Evolutionary conservation across 30 jellyfish, hydroid and myxozoan genomes (phyloP).

Genomic region (Sanderia malayensis): DNA sequence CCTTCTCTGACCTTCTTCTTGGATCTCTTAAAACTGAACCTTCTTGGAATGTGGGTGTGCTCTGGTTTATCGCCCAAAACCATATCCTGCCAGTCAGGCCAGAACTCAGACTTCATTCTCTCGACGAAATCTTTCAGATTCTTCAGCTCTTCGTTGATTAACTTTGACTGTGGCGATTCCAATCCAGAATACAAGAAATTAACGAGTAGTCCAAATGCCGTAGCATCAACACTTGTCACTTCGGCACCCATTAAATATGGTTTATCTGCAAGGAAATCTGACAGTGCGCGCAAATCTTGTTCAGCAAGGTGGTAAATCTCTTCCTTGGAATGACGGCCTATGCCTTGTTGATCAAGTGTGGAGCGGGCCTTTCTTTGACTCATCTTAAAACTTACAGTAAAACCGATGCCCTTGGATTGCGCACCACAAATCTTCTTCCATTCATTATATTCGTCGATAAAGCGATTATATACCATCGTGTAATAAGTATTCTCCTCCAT

Average conservation of each 20-base stretch:
- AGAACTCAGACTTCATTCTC: slow-evolving; percentile 74
- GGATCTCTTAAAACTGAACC: slow-evolving; percentile 71
- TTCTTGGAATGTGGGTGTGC: slow-evolving; percentile 61
- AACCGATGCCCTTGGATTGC: slow-evolving; percentile 72
- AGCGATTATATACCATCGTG: slow-evolving; percentile 62
- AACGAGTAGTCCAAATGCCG: slow-evolving; percentile 81
- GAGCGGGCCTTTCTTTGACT: slow-evolving; percentile 75
- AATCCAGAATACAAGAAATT: slow-evolving; percentile 60
- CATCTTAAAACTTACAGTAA: slow-evolving; percentile 73
- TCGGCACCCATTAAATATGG: slow-evolving; percentile 78
- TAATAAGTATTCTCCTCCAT: slow-evolving; percentile 75
- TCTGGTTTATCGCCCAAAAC: slow-evolving; percentile 89
- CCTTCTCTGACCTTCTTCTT: slow-evolving; percentile 68
- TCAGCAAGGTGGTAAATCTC: slow-evolving; percentile 87
- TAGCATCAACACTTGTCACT: slow-evolving; percentile 70
- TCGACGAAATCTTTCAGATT: slow-evolving; percentile 74
- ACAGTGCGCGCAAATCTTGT: slow-evolving; percentile 79
- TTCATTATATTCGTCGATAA: slow-evolving; percentile 77
- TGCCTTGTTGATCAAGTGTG: slow-evolving; percentile 82
- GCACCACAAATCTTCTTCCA: slow-evolving; percentile 66
- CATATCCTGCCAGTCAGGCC: slow-evolving; percentile 92
- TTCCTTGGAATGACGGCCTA: slow-evolving; percentile 91
- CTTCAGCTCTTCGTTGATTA: slow-evolving; percentile 58
- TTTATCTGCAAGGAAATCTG: slow-evolving; percentile 84
- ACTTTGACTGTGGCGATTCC: slow-evolving; percentile 61